A percentile compares a stretch with the other conserved stretches of the same genome.
phyloP scores from a whole-genome alignment of 2,888 invertebrate genomes.

The Leptarthrus brevirostris region DNA sequence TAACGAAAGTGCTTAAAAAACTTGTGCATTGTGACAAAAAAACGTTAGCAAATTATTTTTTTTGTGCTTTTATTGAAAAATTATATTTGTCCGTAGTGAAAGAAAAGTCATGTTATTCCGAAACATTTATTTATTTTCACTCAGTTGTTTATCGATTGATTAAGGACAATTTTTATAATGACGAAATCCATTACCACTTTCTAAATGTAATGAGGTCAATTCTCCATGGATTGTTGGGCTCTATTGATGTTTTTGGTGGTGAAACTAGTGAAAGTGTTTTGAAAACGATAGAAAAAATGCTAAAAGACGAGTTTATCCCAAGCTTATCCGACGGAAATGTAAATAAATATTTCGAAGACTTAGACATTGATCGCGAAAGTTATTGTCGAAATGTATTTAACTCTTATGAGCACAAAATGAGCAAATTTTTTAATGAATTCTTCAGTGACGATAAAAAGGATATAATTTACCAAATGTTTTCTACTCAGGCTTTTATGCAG shows the following conservation, averaged over 20 bases:
- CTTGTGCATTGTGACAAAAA: background rate
- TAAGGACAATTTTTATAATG: background rate
- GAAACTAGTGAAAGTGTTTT: background rate
- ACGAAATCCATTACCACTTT: background rate
- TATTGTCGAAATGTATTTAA: constrained; percentile 1
- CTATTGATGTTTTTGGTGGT: constrained; percentile 9
- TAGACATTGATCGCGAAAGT: background rate
- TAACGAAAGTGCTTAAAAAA: background rate
- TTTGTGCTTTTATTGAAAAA: background rate
- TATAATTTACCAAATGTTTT: background rate
- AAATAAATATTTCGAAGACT: background rate
- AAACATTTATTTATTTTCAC: constrained; percentile 13
- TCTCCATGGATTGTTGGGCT: background rate
- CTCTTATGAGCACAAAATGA: background rate
- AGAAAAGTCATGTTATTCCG: background rate
- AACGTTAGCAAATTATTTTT: constrained; percentile 1
- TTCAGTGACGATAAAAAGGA: background rate
- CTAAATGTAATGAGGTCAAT: background rate
- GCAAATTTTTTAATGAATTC: constrained; percentile 3
- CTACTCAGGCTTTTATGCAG: constrained; percentile 3
- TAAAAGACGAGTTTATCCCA: background rate
- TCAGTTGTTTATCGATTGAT: background rate
- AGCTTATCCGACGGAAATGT: background rate
- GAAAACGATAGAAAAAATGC: background rate
- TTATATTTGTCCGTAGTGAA: background rate